These are phyloP conservation scores for Melangyna quadrimaculata DNA, from an alignment of 2,888 invertebrate genomes.

Conservation along the genomic window DNA sequence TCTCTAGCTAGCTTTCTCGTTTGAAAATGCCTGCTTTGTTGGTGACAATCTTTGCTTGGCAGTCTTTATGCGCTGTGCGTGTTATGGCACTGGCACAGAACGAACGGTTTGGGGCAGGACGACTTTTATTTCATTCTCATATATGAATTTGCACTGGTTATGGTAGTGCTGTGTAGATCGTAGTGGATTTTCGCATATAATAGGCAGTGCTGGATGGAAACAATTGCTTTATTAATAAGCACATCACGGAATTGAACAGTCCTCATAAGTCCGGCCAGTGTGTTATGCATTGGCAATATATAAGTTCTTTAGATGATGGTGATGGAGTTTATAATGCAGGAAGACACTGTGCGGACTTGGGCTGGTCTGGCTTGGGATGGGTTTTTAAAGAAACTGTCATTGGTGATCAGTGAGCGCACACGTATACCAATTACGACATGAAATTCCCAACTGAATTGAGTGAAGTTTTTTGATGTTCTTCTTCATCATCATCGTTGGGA, in stretches of 20 bases:
- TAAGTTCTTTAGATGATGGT: constrained; percentile 22
- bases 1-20: background rate
- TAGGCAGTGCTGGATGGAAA: constrained; percentile 22
- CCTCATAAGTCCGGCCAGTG: constrained; percentile 14
- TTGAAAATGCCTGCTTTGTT: constrained; percentile 25
- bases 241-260: constrained; percentile 45
- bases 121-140: constrained; percentile 56
- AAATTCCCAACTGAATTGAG: constrained; percentile 56
- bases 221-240: constrained; percentile 70
- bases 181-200: background rate
- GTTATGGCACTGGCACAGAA: constrained; percentile 13
- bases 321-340: constrained; percentile 25
- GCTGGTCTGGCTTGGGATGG: constrained; percentile 1
- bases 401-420: constrained; percentile 59
- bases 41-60: constrained; percentile 66
- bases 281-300: constrained; percentile 45
- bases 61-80: constrained; percentile 59
- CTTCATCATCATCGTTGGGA: background rate
- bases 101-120: constrained; percentile 35
- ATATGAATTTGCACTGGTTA: constrained; percentile 21
- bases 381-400: constrained; percentile 41
- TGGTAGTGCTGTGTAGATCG: background rate
- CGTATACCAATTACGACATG: constrained; percentile 69
- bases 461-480: constrained; percentile 10
- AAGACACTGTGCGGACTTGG: background rate